A percentile compares a stretch with the other conserved stretches of the same genome.
phyloP scores from a whole-genome alignment of 2,113 vertebrate species.

The Manacus vitellinus region DNA sequence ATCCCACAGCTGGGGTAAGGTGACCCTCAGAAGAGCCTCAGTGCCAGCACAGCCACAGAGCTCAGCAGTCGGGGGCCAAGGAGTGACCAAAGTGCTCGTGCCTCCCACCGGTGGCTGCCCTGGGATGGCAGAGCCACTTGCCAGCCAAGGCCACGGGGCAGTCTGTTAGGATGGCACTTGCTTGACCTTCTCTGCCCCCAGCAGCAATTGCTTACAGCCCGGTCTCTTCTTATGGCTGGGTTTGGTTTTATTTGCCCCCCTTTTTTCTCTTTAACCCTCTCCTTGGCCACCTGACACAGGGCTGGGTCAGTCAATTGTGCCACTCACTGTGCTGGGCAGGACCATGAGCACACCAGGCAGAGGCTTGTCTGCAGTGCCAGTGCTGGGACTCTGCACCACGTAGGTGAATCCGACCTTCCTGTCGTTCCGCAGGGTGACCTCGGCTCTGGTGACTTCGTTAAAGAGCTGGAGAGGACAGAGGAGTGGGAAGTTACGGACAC shows the following conservation, averaged over 20 bases:
- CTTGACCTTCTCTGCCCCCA: neutral
- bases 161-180: neutral
- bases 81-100: too few relatives aligned
- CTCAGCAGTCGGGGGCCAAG: neutral
- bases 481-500: neutral
- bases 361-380: neutral
- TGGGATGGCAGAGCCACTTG: neutral
- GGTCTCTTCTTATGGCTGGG: neutral
- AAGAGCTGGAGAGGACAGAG: slow-evolving; percentile 70
- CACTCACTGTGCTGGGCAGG: slow-evolving; percentile 75
- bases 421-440: slow-evolving; percentile 78
- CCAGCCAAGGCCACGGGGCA: too few relatives aligned
- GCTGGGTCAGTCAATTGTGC: neutral
- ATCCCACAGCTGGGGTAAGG: neutral
- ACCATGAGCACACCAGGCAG: slow-evolving; percentile 75
- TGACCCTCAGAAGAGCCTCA: neutral
- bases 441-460: slow-evolving; percentile 66
- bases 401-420: slow-evolving; percentile 84
- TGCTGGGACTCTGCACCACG: slow-evolving; percentile 6
- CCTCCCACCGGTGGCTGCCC: rapidly evolving
- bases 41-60: neutral
- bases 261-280: neutral
- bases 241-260: rapidly evolving
- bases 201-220: neutral
- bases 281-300: neutral